A percentile compares a stretch with the other conserved stretches of the same genome.
Evolutionary conservation across 2,113 vertebrate species (phyloP).

Genomic region (Myiopsitta monachus): DNA sequence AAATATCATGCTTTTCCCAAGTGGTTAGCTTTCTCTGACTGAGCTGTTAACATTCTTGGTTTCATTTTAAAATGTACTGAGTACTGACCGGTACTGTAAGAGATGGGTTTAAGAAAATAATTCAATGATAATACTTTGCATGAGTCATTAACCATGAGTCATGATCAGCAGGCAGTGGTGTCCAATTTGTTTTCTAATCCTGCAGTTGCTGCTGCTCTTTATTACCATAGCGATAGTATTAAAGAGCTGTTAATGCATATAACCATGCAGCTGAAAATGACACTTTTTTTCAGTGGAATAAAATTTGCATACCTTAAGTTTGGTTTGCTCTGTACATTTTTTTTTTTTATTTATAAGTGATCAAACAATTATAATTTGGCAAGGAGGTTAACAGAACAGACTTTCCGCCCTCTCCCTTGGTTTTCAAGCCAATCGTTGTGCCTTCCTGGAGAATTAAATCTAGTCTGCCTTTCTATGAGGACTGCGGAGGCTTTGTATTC

Average conservation of each 20-base stretch:
- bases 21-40: not conserved
- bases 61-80: not conserved
- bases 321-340: not conserved
- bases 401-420: not conserved
- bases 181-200: constrained; percentile 61
- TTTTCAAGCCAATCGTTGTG: not conserved
- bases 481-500: not conserved
- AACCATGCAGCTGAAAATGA: not conserved
- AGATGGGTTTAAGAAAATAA: constrained; percentile 1
- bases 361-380: not conserved
- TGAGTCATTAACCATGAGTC: constrained; percentile 60
- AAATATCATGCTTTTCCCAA: not conserved
- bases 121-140: constrained; percentile 3
- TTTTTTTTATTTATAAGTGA: not conserved
- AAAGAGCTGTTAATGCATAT: constrained; percentile 19
- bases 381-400: not conserved
- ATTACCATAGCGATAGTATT: constrained; percentile 62
- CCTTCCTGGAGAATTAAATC: not conserved
- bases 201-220: not conserved
- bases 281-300: not conserved
- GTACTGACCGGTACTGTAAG: not conserved
- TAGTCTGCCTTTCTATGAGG: not conserved
- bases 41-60: not conserved
- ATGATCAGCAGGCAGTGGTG: constrained; percentile 35
- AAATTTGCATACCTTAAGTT: constrained; percentile 52